Conservation (phyloP, 2,888 invertebrate species). For the Drosophila trichaetosa region DNA sequence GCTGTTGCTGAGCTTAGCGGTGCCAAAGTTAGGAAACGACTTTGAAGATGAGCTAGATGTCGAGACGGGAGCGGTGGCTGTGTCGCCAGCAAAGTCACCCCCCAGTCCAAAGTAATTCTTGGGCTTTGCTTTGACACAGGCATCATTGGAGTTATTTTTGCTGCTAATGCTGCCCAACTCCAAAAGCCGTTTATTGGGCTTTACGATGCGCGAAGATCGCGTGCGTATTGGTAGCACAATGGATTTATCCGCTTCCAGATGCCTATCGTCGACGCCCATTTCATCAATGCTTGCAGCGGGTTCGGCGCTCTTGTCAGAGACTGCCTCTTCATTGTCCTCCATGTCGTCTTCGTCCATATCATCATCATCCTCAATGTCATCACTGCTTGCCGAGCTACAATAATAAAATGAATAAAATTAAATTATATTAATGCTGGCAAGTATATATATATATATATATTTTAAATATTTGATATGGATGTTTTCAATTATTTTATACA, state of each 20-base stretch:
- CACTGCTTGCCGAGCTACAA: slow-evolving; percentile 48
- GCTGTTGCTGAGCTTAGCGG: slow-evolving; percentile 62
- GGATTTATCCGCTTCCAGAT: slow-evolving; percentile 81
- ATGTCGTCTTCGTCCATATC: slow-evolving; percentile 46
- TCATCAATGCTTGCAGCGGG: slow-evolving; percentile 33
- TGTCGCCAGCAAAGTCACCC: slow-evolving; percentile 44
- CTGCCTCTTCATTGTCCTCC: slow-evolving; percentile 50
- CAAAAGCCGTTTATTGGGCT: slow-evolving; percentile 94
- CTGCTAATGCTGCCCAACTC: slow-evolving; percentile 87
- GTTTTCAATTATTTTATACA: background rate
- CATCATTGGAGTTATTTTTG: slow-evolving; percentile 54
- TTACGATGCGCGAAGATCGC: slow-evolving; percentile 94
- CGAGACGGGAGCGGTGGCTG: slow-evolving; percentile 2
- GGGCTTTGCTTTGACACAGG: slow-evolving; percentile 52
- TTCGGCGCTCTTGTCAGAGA: slow-evolving; percentile 57
- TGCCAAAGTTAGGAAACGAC: slow-evolving; percentile 53
- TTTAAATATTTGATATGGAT: background rate
- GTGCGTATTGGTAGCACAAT: slow-evolving; percentile 92
- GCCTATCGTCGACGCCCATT: slow-evolving; percentile 57
- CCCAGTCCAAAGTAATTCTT: slow-evolving; percentile 79
- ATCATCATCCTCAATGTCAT: slow-evolving; percentile 59
- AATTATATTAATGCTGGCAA: background rate
- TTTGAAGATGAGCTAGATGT: slow-evolving; percentile 22
- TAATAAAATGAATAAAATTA: background rate
- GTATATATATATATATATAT: no score